Percentiles rank a stretch among this genome's conserved stretches.
Conservation (phyloP, 2,113 vertebrate genomes). For the Hystrix brachyura region DNA sequence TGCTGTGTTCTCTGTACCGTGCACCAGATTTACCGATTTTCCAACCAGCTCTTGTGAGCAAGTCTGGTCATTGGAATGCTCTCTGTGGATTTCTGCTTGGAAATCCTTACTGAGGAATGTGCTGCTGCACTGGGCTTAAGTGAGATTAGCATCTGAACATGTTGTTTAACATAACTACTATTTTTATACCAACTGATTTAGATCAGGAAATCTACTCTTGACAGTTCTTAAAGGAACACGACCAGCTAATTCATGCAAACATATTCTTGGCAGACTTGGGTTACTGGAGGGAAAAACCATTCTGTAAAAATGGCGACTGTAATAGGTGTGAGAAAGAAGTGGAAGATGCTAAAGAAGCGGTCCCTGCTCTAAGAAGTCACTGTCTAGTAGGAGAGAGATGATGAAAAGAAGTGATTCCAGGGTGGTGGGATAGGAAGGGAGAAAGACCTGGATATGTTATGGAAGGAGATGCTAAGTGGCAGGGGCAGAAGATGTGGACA, state of each 20-base stretch:
- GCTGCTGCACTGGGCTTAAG: neutral
- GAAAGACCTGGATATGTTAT: too few species aligned
- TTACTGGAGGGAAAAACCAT: neutral
- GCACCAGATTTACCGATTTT: neutral
- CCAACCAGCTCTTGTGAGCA: slow-evolving; percentile 40
- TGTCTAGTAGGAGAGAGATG: neutral
- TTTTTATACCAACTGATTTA: slow-evolving; percentile 69
- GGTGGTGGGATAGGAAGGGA: neutral
- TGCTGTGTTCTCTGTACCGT: neutral
- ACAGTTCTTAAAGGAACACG: slow-evolving; percentile 66
- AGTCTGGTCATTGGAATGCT: neutral
- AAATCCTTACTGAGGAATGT: slow-evolving; percentile 40
- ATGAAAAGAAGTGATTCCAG: neutral
- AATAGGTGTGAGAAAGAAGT: neutral
- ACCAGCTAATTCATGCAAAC: slow-evolving; percentile 35
- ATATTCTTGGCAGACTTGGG: neutral
- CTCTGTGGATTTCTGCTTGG: slow-evolving; percentile 48
- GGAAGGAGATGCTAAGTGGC: too few species aligned
- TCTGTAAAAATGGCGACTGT: neutral
- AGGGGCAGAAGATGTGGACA: neutral
- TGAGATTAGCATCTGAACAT: slow-evolving; percentile 72
- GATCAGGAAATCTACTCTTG: slow-evolving; percentile 53
- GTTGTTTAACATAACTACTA: slow-evolving; percentile 58
- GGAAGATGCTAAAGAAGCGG: neutral
- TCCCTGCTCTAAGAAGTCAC: neutral